Base-by-base conservation (phyloP, 2,113 vertebrate genomes). In the Pao palembangensis region DNA sequence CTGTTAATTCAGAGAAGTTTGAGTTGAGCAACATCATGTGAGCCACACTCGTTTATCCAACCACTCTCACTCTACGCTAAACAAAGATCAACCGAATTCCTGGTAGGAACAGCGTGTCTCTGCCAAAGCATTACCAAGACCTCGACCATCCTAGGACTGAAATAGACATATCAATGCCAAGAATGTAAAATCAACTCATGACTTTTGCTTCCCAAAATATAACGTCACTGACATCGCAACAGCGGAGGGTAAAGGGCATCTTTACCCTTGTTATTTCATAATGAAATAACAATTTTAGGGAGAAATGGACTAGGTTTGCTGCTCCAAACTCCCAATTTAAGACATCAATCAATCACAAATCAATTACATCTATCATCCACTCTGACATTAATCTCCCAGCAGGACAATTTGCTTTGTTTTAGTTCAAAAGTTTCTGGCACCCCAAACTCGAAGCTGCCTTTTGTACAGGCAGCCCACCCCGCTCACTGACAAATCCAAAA, bases 121-220 rank as follows among this genome's bases (percentile, higher is more conserved):
- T 10, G 20, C 21, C 57, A 41, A 66, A 75, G 16, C 46, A 54
- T n/a, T 14, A 15, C 34, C 51, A 13, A 0, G 48, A 62, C 55
- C 62, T 71, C 56, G 54, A 44, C 54, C 21, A 31, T 0, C 0
- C 28, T 53, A 19, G 46, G 25, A 64, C 67, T 28, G 53, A 78
- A 88, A 88, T 82, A 85, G 85, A 71, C 50, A 81, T 43, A 41
- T 28, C 0, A 0, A 68, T 43, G 67, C 54, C 42, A 51, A 64
- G 64, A 78, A 71, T 73, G 62, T 69, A 31, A 23, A 7, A 73
- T 38, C 16, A 64, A 76, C 76, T 72, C 8, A 55, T 79, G 86
- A 83, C 80, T 86, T 82, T 61, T 59, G 71, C 62, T 61, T 67
- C 80, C 64, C 48, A 8, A 80, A 88, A 84, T 83, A 83, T 25